Percentiles rank a stretch among this genome's conserved stretches.
Conservation (phyloP, 1,140 invertebrate species). For the Diorhabda elongata region DNA sequence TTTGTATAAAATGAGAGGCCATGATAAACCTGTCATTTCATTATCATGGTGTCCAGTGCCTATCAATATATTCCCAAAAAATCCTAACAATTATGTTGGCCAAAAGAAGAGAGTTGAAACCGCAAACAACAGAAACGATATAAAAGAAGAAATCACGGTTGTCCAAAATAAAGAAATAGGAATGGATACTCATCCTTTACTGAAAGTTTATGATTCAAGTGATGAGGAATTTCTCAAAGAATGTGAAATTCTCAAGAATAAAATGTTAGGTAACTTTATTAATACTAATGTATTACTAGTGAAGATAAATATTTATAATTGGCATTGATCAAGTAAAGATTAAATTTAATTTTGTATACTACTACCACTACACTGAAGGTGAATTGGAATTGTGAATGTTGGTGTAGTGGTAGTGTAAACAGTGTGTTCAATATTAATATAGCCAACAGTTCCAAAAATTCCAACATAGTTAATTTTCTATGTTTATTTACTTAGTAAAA, state of each 20-base stretch:
- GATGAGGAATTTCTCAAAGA: slow-evolving; percentile 24
- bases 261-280: slow-evolving; percentile 8
- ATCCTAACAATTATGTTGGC: slow-evolving; percentile 27
- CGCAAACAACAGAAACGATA: not conserved
- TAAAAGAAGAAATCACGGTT: not conserved
- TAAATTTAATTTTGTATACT: no score
- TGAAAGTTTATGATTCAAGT: slow-evolving; percentile 1
- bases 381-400: no score
- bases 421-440: no score
- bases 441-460: no score
- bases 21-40: slow-evolving; percentile 66
- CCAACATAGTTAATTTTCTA: no score
- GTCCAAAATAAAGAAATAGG: not conserved
- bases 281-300: no score
- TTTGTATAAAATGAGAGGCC: slow-evolving; percentile 63
- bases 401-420: no score
- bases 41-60: slow-evolving; percentile 69
- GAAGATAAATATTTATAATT: no score
- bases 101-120: slow-evolving; percentile 10
- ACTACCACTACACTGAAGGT: no score
- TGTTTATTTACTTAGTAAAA: no score
- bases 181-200: not conserved
- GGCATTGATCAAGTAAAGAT: no score
- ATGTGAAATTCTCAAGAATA: slow-evolving; percentile 16
- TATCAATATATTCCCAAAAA: slow-evolving; percentile 48